Percentiles rank a stretch among this genome's conserved stretches.
Conservation (phyloP, 2,113 vertebrate genomes). For the Leptobrachium leishanense region DNA sequence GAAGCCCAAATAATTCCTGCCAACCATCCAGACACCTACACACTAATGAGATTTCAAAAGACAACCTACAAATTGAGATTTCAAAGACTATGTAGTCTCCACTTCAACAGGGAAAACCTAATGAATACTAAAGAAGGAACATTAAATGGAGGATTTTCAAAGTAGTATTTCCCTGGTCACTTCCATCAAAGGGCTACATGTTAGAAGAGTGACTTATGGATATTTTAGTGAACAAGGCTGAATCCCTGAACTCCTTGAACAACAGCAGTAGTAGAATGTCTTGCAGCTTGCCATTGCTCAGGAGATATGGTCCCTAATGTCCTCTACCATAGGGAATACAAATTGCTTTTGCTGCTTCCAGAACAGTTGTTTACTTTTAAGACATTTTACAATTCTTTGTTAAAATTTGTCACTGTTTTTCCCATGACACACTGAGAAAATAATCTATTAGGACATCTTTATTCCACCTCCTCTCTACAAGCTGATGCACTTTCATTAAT, state of each 20-base stretch:
- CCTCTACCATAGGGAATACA: slow-evolving; percentile 1
- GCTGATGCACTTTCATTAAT: slow-evolving; percentile 24
- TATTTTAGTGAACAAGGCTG: slow-evolving; percentile 12
- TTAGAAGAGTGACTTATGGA: neutral
- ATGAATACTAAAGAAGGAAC: slow-evolving; percentile 21
- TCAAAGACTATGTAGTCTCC: slow-evolving; percentile 24
- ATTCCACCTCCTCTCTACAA: slow-evolving; percentile 24
- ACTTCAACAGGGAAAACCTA: slow-evolving; percentile 6
- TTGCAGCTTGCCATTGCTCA: slow-evolving; percentile 20
- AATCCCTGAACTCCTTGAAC: slow-evolving; percentile 6
- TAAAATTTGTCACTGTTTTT: slow-evolving; percentile 33
- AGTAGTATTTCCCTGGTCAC: slow-evolving; percentile 11
- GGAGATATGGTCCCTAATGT: neutral
- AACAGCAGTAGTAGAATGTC: slow-evolving; percentile 4
- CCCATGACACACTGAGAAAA: slow-evolving; percentile 36
- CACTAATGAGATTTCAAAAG: slow-evolving; percentile 31
- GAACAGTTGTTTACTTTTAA: slow-evolving; percentile 15
- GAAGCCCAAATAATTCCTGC: slow-evolving; percentile 22
- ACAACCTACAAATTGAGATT: slow-evolving; percentile 27
- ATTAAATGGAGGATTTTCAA: neutral
- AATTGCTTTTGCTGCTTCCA: slow-evolving; percentile 26
- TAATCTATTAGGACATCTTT: slow-evolving; percentile 33
- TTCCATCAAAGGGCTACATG: neutral
- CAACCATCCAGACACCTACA: slow-evolving; percentile 17
- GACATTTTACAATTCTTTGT: slow-evolving; percentile 14